A percentile compares a stretch with the other conserved stretches of the same genome.
Evolutionary conservation across 2,888 invertebrate species (phyloP).

Genomic region (Tiliacea aurago): DNA sequence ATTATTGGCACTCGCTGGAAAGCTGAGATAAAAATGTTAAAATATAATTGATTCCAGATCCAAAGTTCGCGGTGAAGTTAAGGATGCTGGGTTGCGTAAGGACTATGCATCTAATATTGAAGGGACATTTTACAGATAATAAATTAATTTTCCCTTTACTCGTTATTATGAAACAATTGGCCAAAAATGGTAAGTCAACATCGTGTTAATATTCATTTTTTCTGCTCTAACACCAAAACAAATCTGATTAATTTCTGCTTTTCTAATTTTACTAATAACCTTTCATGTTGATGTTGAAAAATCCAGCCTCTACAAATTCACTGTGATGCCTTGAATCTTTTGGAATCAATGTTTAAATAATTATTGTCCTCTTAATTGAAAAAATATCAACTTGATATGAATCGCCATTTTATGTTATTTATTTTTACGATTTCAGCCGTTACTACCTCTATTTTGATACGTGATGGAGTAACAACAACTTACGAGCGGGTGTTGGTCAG

Average conservation of each 20-base stretch:
- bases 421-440: conserved; percentile 77
- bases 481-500: conserved; percentile 91
- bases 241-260: not conserved
- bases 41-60: conserved; percentile 81
- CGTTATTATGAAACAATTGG: conserved; percentile 91
- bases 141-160: conserved; percentile 90
- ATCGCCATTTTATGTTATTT: conserved; percentile 5
- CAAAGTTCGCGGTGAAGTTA: conserved; percentile 92
- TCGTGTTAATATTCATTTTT: conserved; percentile 1
- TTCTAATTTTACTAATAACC: conserved; percentile 7
- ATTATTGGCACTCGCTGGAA: not conserved
- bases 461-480: conserved; percentile 91
- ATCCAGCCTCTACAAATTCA: not conserved
- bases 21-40: conserved; percentile 7
- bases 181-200: conserved; percentile 89
- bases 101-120: conserved; percentile 91
- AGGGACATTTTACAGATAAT: conserved; percentile 91
- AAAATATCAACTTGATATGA: not conserved
- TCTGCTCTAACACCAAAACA: not conserved
- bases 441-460: conserved; percentile 88
- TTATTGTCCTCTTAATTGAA: not conserved
- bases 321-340: not conserved
- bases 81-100: conserved; percentile 91
- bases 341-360: conserved; percentile 7
- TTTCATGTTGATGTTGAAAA: not conserved